A percentile compares a stretch with the other conserved stretches of the same genome.
Conservation (phyloP, 1,140 invertebrate genomes). For the Anadara kagoshimensis region DNA sequence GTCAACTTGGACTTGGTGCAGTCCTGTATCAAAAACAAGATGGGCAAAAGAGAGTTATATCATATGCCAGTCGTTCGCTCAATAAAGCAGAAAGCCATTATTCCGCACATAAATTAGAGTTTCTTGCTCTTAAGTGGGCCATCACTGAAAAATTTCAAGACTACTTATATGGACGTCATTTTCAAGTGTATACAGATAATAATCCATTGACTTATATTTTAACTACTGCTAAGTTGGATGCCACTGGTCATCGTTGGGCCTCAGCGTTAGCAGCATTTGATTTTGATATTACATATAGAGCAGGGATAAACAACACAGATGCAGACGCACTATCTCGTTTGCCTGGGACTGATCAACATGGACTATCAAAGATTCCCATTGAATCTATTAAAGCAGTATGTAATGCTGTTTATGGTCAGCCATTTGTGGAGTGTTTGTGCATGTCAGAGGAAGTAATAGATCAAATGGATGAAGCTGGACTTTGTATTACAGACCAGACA, state of each 20-base stretch:
- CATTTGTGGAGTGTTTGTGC: too few relatives aligned
- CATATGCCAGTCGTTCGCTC: too few relatives aligned
- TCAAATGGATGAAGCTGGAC: too few relatives aligned
- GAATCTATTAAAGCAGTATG: too few relatives aligned
- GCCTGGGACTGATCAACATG: background rate
- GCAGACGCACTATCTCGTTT: conserved; percentile 15
- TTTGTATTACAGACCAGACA: too few relatives aligned
- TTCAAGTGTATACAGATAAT: conserved; percentile 18
- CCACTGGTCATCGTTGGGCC: conserved; percentile 25
- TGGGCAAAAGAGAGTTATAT: too few relatives aligned
- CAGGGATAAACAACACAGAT: conserved; percentile 13
- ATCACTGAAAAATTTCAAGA: conserved; percentile 43
- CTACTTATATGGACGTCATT: conserved; percentile 33
- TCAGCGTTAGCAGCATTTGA: conserved; percentile 14
- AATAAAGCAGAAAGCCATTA: too few relatives aligned
- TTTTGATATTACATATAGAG: conserved; percentile 17
- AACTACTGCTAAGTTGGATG: conserved; percentile 28
- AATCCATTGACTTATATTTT: conserved; percentile 29
- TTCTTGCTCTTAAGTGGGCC: too few relatives aligned
- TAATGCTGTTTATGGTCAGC: too few relatives aligned
- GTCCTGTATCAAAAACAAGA: background rate
- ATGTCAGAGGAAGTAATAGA: too few relatives aligned
- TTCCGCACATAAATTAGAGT: too few relatives aligned
- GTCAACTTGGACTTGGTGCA: background rate
- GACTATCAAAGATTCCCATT: too few relatives aligned